A percentile compares a stretch with the other conserved stretches of the same genome.
Conservation (phyloP, 2,113 vertebrate genomes). For the Rhombomys opimus region DNA sequence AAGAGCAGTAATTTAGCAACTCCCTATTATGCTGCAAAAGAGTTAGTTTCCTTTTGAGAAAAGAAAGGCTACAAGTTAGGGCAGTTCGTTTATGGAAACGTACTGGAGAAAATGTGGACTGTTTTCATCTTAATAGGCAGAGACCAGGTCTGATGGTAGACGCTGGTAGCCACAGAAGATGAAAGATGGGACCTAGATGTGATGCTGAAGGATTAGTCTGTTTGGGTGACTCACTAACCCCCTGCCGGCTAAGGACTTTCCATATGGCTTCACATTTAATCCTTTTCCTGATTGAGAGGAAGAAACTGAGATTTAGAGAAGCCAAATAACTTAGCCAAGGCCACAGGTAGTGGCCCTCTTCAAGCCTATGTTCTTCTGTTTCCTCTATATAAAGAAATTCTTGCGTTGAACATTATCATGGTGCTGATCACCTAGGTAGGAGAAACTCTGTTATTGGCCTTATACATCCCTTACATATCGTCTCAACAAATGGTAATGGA, state of each 20-base stretch:
- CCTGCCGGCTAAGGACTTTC: not conserved
- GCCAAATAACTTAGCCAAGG: not conserved
- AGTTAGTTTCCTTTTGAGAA: constrained; percentile 38
- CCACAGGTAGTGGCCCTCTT: not conserved
- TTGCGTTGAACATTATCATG: not conserved
- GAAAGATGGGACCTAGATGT: not conserved
- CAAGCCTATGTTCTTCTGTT: constrained; percentile 5
- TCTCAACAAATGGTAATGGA: not conserved
- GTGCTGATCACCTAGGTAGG: not conserved
- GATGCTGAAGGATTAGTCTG: not conserved
- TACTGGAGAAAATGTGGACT: not conserved
- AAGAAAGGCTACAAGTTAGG: not conserved
- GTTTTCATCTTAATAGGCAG: not conserved
- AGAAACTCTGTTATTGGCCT: not conserved
- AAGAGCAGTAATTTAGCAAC: not conserved
- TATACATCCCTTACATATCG: not conserved
- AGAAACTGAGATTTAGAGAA: constrained; percentile 27
- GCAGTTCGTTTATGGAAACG: not conserved
- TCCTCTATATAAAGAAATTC: not conserved
- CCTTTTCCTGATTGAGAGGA: not conserved
- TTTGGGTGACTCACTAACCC: not conserved
- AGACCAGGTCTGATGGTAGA: not conserved
- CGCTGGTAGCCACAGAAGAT: no score
- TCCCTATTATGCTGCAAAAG: not conserved
- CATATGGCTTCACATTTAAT: not conserved